A percentile compares a stretch with the other conserved stretches of the same genome.
Conservation (phyloP, 2,113 vertebrate species). For the Podarcis raffonei region DNA sequence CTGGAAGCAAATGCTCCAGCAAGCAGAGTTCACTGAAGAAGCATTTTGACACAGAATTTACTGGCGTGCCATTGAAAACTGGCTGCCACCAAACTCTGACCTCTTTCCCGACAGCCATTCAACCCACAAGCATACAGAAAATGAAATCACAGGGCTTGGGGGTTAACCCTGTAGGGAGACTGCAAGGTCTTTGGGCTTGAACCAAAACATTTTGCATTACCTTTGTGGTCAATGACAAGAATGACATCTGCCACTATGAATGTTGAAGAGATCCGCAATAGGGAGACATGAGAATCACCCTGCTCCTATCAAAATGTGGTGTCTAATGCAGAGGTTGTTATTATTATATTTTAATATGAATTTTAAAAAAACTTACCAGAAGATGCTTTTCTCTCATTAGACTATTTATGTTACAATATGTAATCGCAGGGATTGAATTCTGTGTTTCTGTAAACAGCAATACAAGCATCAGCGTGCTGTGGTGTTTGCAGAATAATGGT, state of each 20-base stretch:
- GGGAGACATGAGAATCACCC: not conserved
- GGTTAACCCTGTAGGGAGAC: not conserved
- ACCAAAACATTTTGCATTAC: not conserved
- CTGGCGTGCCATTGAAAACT: conserved; percentile 27
- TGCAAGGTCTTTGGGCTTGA: conserved; percentile 7
- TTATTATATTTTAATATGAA: not conserved
- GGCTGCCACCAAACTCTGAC: conserved; percentile 36
- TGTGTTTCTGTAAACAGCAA: not conserved
- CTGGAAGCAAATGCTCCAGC: conserved; percentile 9
- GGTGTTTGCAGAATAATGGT: not conserved
- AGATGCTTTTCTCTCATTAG: not conserved
- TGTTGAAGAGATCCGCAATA: not conserved
- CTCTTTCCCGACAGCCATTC: conserved; percentile 29
- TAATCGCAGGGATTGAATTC: not conserved
- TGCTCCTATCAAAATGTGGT: not conserved
- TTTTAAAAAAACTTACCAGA: not conserved
- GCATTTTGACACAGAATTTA: conserved; percentile 35
- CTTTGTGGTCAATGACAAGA: not conserved
- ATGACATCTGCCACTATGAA: not conserved
- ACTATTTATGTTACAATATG: not conserved
- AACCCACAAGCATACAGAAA: conserved; percentile 25
- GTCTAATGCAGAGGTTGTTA: not conserved
- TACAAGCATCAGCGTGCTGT: not conserved
- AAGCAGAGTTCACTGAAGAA: conserved; percentile 29
- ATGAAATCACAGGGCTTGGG: conserved; percentile 2